These are phyloP conservation scores for Galleria mellonella DNA, from an alignment of 1,140 invertebrate genomes.

Conservation along the genomic window DNA sequence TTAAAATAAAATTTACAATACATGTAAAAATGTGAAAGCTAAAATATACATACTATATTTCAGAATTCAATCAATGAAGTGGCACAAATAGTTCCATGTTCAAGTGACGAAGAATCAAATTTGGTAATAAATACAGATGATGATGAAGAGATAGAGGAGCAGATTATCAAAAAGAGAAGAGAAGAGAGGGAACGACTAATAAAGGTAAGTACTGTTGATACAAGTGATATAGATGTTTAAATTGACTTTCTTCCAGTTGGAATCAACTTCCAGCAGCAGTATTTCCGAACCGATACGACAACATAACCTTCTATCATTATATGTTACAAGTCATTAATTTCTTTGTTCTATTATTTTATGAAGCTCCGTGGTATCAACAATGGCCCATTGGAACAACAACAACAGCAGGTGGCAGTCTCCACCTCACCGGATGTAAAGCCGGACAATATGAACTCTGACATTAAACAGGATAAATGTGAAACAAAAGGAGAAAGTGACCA, in stretches of 20 bases:
- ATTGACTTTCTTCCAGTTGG: too few relatives aligned
- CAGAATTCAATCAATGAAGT: slow-evolving; percentile 91
- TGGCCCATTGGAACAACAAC: neutral
- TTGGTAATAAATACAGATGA: slow-evolving; percentile 87
- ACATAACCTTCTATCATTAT: too few relatives aligned
- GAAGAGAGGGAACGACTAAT: slow-evolving; percentile 93
- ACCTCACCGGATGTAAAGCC: neutral
- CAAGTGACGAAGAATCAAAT: slow-evolving; percentile 78
- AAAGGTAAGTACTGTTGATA: slow-evolving; percentile 81
- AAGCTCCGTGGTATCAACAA: slow-evolving; percentile 8
- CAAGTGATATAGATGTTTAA: too few relatives aligned
- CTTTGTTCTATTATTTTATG: too few relatives aligned
- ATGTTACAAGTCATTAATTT: too few relatives aligned
- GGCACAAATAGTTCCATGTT: slow-evolving; percentile 68
- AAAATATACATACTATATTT: slow-evolving; percentile 52
- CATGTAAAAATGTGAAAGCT: too few relatives aligned
- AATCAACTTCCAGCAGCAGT: too few relatives aligned
- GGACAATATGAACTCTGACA: neutral
- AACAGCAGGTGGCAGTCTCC: neutral
- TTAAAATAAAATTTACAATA: too few relatives aligned
- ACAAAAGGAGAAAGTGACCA: too few relatives aligned
- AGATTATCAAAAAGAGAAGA: slow-evolving; percentile 92
- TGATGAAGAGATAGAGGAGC: slow-evolving; percentile 96
- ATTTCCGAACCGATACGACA: too few relatives aligned
- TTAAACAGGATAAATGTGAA: neutral